Percentiles rank a stretch among this genome's conserved stretches.
Conservation (phyloP, 1,140 invertebrate species). For the Samia ricini region DNA sequence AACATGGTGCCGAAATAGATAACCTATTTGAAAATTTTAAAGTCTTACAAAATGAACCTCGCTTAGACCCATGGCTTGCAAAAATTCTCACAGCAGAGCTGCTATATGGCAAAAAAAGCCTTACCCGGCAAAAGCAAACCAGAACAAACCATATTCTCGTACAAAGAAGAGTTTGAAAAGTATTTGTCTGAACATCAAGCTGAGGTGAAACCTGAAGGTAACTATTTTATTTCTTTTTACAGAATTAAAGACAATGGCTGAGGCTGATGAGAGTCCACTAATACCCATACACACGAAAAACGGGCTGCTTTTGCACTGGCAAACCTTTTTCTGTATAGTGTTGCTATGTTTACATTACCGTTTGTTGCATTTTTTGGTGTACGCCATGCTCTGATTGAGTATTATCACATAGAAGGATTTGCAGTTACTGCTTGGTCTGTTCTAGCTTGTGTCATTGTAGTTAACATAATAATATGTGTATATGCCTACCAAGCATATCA, state of each 20-base stretch:
- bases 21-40: slow-evolving; percentile 80
- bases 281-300: slow-evolving; percentile 69
- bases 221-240: slow-evolving; percentile 66
- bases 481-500: slow-evolving; percentile 89
- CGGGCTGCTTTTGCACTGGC: slow-evolving; percentile 77
- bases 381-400: slow-evolving; percentile 79
- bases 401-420: slow-evolving; percentile 80
- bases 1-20: slow-evolving; percentile 81
- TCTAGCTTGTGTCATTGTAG: slow-evolving; percentile 84
- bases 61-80: slow-evolving; percentile 84
- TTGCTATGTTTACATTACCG: slow-evolving; percentile 90
- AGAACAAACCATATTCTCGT: slow-evolving; percentile 81
- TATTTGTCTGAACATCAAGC: slow-evolving; percentile 45
- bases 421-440: slow-evolving; percentile 86
- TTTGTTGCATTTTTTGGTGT: slow-evolving; percentile 86
- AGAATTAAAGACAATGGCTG: slow-evolving; percentile 65
- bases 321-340: slow-evolving; percentile 86
- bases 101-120: slow-evolving; percentile 86
- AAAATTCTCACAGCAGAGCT: slow-evolving; percentile 89
- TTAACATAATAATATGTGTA: slow-evolving; percentile 86
- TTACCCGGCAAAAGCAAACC: slow-evolving; percentile 84
- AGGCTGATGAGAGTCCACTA: slow-evolving; percentile 55
- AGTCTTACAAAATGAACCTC: slow-evolving; percentile 82
- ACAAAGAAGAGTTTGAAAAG: slow-evolving; percentile 78
- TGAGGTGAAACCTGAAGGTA: slow-evolving; percentile 66